Conservation (phyloP, 2,113 vertebrate genomes). For the Nesoenas mayeri region DNA sequence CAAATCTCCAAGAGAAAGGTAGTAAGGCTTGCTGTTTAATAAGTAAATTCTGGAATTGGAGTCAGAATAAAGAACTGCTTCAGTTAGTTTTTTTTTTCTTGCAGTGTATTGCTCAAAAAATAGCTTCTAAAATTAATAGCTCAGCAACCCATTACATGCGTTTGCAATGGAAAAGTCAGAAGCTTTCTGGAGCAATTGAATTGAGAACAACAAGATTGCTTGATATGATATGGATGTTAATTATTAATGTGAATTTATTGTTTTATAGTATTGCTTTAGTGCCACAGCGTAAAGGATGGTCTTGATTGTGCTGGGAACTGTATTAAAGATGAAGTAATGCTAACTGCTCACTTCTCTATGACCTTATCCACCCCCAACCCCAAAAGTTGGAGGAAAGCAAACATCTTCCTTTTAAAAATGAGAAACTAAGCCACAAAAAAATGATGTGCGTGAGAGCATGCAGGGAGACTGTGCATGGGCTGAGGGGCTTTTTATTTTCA, state of each 20-base stretch:
- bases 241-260: background rate
- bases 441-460: background rate
- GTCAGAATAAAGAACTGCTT: background rate
- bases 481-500: conserved; percentile 16
- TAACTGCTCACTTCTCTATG: background rate
- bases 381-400: background rate
- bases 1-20: background rate
- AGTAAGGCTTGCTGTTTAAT: background rate
- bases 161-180: background rate
- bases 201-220: background rate
- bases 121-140: background rate
- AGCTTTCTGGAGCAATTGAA: background rate
- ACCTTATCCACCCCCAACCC: background rate
- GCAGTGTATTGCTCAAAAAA: background rate
- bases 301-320: background rate
- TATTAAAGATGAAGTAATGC: background rate
- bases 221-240: background rate
- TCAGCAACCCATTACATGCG: background rate
- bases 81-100: background rate
- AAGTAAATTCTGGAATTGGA: background rate
- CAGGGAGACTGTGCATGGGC: background rate
- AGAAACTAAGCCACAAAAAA: background rate
- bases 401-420: background rate
- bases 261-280: background rate
- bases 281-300: background rate